Base-by-base conservation (phyloP, 2,113 vertebrate genomes). In the Neomonachus schauinslandi region DNA sequence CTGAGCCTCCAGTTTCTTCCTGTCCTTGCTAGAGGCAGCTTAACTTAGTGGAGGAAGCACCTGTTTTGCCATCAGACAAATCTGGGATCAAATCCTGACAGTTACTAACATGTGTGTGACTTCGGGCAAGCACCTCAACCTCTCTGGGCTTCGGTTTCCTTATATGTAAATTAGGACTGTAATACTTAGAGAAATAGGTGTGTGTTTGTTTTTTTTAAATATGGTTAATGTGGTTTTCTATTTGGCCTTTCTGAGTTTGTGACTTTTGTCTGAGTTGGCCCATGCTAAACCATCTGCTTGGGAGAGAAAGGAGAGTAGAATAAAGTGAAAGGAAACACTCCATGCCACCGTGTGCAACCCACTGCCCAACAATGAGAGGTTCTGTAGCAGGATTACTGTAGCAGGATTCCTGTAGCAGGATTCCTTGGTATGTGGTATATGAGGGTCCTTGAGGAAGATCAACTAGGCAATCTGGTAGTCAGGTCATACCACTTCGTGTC, bases 361-460 rank as follows among this genome's bases (percentile, higher is more conserved):
- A 0, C 21, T 28, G 39, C 71, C 39, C 49, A 1, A 7, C 1
- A 22, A 0, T 11, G 63, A 12, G 3, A 65, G 36, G 31, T 2
- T 63, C 72, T 69, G 2, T 59, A n/a, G 33, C 22, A 19, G 69
- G 31, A 63, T 19, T 7, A 42, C 31, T 39, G 39, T 39, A 39
- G 39, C 39, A 42, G 39, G 39, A 42, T 42, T 42, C 39, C 72
- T 69, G 2, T 59, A n/a, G 33, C 22, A 21, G 69, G 31, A 63
- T 19, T 7, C 51, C 31, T 42, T 42, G 39, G 39, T 42, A 9
- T 24, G n/a, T 42, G 28, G 8, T 18, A 2, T 19, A 16, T 81
- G 4, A 46, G 53, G 61, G 65, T 89, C n/a, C 14, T 2, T 19
- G 49, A 46, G 9, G 46, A 79, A 16, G 36, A 1, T 11, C 65